A percentile compares a stretch with the other conserved stretches of the same genome.
Conservation (phyloP, 2,888 invertebrate genomes). For the Aphidoletes aphidimyza region DNA sequence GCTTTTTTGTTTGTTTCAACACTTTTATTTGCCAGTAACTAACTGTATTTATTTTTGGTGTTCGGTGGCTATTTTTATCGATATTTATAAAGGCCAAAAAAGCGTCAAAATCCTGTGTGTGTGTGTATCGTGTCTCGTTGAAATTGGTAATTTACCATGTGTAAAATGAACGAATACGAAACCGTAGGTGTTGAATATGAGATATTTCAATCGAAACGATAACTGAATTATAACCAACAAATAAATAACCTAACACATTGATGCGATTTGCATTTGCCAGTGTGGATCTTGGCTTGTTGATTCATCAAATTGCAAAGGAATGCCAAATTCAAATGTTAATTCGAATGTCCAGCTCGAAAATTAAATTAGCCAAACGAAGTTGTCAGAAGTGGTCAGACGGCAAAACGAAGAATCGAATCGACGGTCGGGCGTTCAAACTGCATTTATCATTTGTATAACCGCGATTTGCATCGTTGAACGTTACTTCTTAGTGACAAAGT, state of each 20-base stretch:
- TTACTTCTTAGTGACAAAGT: conserved; percentile 38
- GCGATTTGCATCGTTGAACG: conserved; percentile 51
- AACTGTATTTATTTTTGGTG: conserved; percentile 5
- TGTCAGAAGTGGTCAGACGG: no score
- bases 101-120: not conserved
- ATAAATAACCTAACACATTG: not conserved
- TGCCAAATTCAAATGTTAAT: not conserved
- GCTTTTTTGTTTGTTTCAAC: not conserved
- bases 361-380: not conserved
- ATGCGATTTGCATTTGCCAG: not conserved
- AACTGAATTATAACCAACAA: not conserved
- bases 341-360: conserved; percentile 2
- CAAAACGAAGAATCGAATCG: not conserved
- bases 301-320: not conserved
- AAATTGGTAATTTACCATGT: not conserved
- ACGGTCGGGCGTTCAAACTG: not conserved
- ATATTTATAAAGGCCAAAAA: not conserved
- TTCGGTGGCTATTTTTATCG: not conserved
- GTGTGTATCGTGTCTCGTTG: no score
- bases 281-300: no score
- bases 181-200: not conserved
- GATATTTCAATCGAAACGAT: conserved; percentile 46
- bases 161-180: not conserved
- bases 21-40: conserved; percentile 29
- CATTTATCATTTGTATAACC: conserved; percentile 22